These are phyloP conservation scores for Emmelina monodactyla DNA, from an alignment of 2,888 invertebrate genomes.

Conservation along the genomic window DNA sequence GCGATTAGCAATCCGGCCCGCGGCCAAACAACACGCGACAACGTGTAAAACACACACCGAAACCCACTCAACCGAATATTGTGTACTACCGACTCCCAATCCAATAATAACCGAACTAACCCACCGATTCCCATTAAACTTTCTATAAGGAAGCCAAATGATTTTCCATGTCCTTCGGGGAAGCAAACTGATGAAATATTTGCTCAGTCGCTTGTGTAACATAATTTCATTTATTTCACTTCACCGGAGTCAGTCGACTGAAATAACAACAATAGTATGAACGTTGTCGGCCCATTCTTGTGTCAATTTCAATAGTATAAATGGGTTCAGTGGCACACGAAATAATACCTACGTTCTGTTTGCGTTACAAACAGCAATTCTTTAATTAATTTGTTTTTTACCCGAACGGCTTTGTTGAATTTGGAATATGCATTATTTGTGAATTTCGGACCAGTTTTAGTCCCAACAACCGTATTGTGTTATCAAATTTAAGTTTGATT, in stretches of 20 bases:
- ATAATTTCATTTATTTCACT: slow-evolving; percentile 62
- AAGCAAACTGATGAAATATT: slow-evolving; percentile 63
- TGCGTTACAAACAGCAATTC: no score
- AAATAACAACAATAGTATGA: slow-evolving; percentile 47
- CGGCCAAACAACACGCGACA: slow-evolving; percentile 21
- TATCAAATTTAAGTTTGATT: no score
- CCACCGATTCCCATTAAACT: slow-evolving; percentile 30
- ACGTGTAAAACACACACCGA: not conserved
- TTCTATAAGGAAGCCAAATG: slow-evolving; percentile 31
- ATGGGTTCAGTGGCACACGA: slow-evolving; percentile 28
- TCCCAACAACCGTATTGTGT: no score
- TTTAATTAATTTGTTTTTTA: no score
- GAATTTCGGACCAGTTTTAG: no score
- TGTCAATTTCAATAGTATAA: slow-evolving; percentile 28
- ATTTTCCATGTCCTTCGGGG: slow-evolving; percentile 42
- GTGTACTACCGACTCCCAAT: slow-evolving; percentile 10
- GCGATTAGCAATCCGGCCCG: slow-evolving; percentile 38
- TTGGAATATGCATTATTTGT: no score
- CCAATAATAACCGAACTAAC: slow-evolving; percentile 15
- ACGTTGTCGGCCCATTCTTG: not conserved
- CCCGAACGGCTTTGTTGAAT: no score
- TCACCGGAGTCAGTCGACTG: slow-evolving; percentile 51
- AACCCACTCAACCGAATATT: slow-evolving; percentile 8
- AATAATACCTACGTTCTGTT: no score
- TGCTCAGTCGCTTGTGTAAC: slow-evolving; percentile 58